Percentiles rank a stretch among this genome's conserved stretches.
Evolutionary conservation across 2,797 vertebrate species (phyloP).

Genomic region (Gallirallus australis): DNA sequence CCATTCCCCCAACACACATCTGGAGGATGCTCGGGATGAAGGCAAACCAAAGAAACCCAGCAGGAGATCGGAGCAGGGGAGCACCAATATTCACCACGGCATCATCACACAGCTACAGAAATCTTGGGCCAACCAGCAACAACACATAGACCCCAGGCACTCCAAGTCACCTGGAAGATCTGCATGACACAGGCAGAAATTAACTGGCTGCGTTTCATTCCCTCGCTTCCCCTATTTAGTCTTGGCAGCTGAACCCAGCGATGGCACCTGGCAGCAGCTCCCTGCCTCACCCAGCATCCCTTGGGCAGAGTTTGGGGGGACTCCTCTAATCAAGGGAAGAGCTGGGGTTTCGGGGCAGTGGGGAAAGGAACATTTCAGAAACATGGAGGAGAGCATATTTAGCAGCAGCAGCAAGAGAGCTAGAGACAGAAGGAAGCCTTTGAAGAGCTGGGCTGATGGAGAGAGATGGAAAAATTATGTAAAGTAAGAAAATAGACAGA

Average conservation of each 20-base stretch:
- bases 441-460: slow-evolving; percentile 46
- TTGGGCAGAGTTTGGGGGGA: not conserved
- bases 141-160: not conserved
- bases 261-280: not conserved
- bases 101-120: fast-evolving
- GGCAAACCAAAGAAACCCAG: not conserved
- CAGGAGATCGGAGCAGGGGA: not conserved
- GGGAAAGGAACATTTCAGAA: not conserved
- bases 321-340: not conserved
- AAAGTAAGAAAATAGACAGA: slow-evolving; percentile 8
- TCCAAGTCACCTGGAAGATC: not conserved
- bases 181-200: not conserved
- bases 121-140: fast-evolving
- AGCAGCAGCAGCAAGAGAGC: slow-evolving; percentile 17
- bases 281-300: fast-evolving
- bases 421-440: slow-evolving; percentile 49
- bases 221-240: not conserved
- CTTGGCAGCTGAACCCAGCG: not conserved
- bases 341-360: not conserved
- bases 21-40: not conserved
- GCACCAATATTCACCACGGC: fast-evolving
- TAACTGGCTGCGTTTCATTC: not conserved
- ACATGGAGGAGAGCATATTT: not conserved
- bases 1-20: not conserved
- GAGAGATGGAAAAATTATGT: slow-evolving; percentile 42